phyloP scores from a whole-genome alignment of 2,888 invertebrate species.

The Scaptomyza caliginosa region DNA sequence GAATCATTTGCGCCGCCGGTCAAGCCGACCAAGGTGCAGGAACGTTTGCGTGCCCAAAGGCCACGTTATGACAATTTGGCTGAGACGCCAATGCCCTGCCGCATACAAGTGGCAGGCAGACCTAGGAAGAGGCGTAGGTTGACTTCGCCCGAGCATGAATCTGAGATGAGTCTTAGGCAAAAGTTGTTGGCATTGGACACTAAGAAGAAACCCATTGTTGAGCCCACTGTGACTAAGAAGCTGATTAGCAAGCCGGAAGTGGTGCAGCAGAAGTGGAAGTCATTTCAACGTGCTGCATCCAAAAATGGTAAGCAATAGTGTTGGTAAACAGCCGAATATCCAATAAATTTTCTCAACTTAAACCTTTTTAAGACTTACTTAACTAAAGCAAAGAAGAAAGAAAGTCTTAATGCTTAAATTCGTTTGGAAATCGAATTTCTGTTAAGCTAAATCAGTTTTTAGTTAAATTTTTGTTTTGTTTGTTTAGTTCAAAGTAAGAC shows the following conservation, averaged over 20 bases:
- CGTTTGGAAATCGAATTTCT: no score
- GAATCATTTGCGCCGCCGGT: conserved; percentile 54
- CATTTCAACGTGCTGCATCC: not conserved
- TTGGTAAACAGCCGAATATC: no score
- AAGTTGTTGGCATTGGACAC: not conserved
- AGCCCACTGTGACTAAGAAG: not conserved
- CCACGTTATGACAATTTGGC: conserved; percentile 44
- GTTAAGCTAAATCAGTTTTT: not conserved
- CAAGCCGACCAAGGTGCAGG: conserved; percentile 19
- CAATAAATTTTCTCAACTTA: no score
- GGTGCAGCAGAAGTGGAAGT: not conserved
- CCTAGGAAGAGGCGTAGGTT: not conserved
- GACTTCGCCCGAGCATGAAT: conserved; percentile 21
- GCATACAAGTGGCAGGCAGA: not conserved
- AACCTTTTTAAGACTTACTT: no score
- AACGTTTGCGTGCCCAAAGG: conserved; percentile 12
- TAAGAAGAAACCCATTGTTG: not conserved
- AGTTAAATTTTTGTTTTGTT: no score
- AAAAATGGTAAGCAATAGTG: not conserved
- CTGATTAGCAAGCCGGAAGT: not conserved
- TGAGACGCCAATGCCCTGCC: conserved; percentile 7
- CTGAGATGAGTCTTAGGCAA: conserved; percentile 9
- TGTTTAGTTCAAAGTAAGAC: no score
- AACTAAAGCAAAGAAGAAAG: no score
- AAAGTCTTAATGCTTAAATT: no score